A percentile compares a stretch with the other conserved stretches of the same genome.
Conservation (phyloP, 2,113 vertebrate genomes). For the Urocolius indicus region DNA sequence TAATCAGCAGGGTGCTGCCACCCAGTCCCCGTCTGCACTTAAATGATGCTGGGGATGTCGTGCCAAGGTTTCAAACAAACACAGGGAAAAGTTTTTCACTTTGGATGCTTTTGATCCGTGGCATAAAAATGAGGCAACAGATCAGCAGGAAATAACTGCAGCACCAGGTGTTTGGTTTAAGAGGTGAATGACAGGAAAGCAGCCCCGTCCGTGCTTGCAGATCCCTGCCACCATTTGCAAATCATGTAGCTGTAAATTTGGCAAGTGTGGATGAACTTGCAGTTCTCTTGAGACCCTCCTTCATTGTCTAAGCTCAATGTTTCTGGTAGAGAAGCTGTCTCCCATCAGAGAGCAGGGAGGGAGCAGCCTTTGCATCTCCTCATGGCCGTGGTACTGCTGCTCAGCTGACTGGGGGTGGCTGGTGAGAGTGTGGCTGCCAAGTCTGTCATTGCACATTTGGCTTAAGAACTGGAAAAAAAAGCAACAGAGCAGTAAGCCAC, state of each 20-base stretch:
- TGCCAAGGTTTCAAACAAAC: neutral
- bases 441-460: neutral
- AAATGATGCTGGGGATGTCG: neutral
- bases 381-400: neutral
- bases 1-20: neutral
- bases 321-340: neutral
- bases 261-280: neutral
- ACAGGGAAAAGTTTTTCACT: neutral
- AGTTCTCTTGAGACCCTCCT: neutral
- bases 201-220: neutral
- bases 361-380: neutral
- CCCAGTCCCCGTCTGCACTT: neutral
- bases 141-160: neutral
- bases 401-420: conserved; percentile 43
- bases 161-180: neutral
- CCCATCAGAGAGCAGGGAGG: neutral
- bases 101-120: neutral
- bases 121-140: neutral
- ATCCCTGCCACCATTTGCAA: neutral
- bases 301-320: neutral
- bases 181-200: neutral
- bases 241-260: neutral
- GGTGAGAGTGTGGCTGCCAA: neutral
- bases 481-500: neutral
- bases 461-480: neutral